Percentiles rank a stretch among this genome's conserved stretches.
Evolutionary conservation across 2,113 vertebrate genomes (phyloP).

Genomic region (Taurulus bubalis): DNA sequence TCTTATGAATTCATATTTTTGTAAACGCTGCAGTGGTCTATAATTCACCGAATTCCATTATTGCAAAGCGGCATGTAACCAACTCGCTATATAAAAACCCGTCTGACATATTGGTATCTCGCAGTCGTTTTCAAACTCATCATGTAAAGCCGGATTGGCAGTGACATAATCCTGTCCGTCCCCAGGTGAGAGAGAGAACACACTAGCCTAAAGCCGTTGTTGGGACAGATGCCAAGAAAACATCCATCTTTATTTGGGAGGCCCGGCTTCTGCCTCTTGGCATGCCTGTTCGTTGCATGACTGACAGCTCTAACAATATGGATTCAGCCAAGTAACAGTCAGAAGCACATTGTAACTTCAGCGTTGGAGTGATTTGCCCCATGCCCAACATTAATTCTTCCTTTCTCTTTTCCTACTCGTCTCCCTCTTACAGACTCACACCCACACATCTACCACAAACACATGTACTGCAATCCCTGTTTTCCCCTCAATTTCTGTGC

Average conservation of each 20-base stretch:
- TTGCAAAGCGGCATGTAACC: slow-evolving; percentile 1
- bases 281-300: slow-evolving; percentile 61
- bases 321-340: slow-evolving; percentile 58
- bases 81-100: not conserved
- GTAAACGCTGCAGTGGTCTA: not conserved
- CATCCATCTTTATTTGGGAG: slow-evolving; percentile 73
- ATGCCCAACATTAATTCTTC: slow-evolving; percentile 45
- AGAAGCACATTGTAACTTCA: slow-evolving; percentile 53
- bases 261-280: slow-evolving; percentile 57
- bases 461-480: not conserved
- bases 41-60: not conserved
- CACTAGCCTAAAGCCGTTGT: slow-evolving; percentile 52
- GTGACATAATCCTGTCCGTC: slow-evolving; percentile 46
- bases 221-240: slow-evolving; percentile 72
- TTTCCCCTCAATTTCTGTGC: not conserved
- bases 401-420: slow-evolving; percentile 29
- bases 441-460: not conserved
- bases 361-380: slow-evolving; percentile 52
- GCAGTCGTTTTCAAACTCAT: slow-evolving; percentile 19
- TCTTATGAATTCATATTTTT: not conserved
- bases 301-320: slow-evolving; percentile 77
- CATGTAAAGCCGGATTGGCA: slow-evolving; percentile 37
- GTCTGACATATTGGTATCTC: not conserved
- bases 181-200: slow-evolving; percentile 68
- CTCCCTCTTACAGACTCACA: slow-evolving; percentile 6